Conservation (phyloP, 2,888 invertebrate species). For the Choristoneura rosaceana region DNA sequence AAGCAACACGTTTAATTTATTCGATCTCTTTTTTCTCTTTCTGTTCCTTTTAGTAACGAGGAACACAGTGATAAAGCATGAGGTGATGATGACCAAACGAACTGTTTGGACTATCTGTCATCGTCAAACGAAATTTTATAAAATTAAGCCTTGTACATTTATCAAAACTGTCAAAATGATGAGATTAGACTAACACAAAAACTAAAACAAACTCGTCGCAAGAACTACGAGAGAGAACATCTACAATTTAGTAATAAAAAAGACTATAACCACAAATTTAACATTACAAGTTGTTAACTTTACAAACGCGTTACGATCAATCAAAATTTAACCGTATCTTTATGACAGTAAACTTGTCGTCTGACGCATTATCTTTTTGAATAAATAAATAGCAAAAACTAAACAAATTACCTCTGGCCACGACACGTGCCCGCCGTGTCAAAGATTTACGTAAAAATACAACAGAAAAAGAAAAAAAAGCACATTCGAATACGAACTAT, state of each 20-base stretch:
- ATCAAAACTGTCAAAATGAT: neutral
- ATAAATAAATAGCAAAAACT: neutral
- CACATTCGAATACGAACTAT: neutral
- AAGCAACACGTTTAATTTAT: too few relatives aligned
- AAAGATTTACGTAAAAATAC: neutral
- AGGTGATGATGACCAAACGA: too few relatives aligned
- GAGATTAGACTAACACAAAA: neutral
- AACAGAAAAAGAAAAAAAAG: neutral
- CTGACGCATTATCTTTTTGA: neutral
- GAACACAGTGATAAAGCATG: too few relatives aligned
- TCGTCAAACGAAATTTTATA: neutral
- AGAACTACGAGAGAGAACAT: neutral
- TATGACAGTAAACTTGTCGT: neutral
- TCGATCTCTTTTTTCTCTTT: too few relatives aligned
- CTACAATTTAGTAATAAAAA: neutral
- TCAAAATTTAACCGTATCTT: neutral
- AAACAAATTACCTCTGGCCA: constrained; percentile 11
- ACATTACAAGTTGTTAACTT: neutral
- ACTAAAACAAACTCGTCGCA: neutral
- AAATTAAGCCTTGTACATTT: neutral
- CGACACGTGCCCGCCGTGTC: constrained; percentile 8
- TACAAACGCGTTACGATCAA: neutral
- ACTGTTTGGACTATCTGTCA: neutral
- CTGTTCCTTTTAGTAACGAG: too few relatives aligned
- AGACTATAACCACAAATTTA: neutral